Percentiles rank a stretch among this genome's conserved stretches.
These are phyloP conservation scores for Paralvinella palmiformis DNA, from an alignment of 1,140 invertebrate species.

Conservation along the genomic window DNA sequence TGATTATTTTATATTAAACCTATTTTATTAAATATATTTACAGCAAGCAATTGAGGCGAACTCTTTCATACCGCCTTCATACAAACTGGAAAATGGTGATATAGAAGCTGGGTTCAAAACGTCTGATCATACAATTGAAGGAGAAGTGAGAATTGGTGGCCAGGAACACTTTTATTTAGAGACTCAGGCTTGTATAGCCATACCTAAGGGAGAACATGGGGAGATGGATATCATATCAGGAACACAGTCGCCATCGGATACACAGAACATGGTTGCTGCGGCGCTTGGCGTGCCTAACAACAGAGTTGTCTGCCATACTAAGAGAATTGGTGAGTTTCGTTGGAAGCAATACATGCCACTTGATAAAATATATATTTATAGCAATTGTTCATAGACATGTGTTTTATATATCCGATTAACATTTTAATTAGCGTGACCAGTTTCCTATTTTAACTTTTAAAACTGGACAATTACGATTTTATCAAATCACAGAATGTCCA, in stretches of 20 bases:
- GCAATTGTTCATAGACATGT: too few species aligned
- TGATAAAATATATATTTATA: neutral
- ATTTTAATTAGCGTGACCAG: too few species aligned
- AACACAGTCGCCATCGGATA: constrained; percentile 74
- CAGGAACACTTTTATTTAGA: constrained; percentile 98
- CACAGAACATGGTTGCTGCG: constrained; percentile 64
- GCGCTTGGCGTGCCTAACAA: constrained; percentile 71
- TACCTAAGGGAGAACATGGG: constrained; percentile 72
- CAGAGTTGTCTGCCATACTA: constrained; percentile 69
- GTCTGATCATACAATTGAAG: constrained; percentile 53
- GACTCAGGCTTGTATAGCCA: constrained; percentile 66
- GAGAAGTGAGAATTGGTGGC: constrained; percentile 73
- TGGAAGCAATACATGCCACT: neutral
- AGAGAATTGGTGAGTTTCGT: constrained; percentile 62
- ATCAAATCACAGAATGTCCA: too few species aligned
- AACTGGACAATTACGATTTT: too few species aligned
- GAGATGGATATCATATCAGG: constrained; percentile 80
- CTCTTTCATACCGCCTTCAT: constrained; percentile 18
- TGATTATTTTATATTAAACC: too few species aligned
- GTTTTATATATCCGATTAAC: too few species aligned
- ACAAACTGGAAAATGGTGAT: constrained; percentile 59
- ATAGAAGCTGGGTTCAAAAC: constrained; percentile 59
- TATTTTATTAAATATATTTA: neutral
- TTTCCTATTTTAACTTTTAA: too few species aligned
- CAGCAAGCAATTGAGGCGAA: constrained; percentile 28